A percentile compares a stretch with the other conserved stretches of the same genome.
These are phyloP conservation scores for Nemopilema nomurai DNA, from an alignment of 30 jellyfish, hydroid and myxozoan genomes.

Conservation along the genomic window DNA sequence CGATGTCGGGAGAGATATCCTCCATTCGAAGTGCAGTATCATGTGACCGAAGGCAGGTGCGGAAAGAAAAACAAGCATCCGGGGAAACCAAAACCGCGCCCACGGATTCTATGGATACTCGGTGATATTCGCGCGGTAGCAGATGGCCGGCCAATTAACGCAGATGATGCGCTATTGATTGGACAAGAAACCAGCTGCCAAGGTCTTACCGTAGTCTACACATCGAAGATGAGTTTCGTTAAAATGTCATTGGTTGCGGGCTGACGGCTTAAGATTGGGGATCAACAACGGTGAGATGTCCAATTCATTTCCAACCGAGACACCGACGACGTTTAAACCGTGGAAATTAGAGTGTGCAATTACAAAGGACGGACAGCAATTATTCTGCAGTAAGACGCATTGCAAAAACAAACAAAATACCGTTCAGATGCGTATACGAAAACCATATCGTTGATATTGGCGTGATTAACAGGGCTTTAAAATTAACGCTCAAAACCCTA, in stretches of 20 bases:
- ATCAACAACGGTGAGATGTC: constrained; percentile 7
- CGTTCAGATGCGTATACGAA: background rate
- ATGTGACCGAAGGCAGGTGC: background rate
- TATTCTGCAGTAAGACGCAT: background rate
- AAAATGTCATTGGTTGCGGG: constrained; percentile 36
- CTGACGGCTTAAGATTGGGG: constrained; percentile 16
- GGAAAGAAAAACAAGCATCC: background rate
- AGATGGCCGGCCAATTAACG: constrained; percentile 34
- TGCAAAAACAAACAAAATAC: background rate
- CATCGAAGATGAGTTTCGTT: constrained; percentile 16
- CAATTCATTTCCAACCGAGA: background rate
- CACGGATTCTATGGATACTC: background rate
- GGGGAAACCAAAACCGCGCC: background rate
- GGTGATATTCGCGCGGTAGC: constrained; percentile 14
- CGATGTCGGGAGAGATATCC: background rate
- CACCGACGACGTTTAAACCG: background rate
- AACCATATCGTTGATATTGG: no score
- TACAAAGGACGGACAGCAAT: background rate
- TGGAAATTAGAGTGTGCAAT: background rate
- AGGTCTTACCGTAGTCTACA: background rate
- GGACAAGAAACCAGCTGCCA: constrained; percentile 26
- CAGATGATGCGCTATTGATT: constrained; percentile 32
- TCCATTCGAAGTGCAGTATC: background rate
- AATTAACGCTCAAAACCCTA: no score
- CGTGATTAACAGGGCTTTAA: no score